phyloP scores from a whole-genome alignment of 2,888 invertebrate genomes.

The Tyria jacobaeae region DNA sequence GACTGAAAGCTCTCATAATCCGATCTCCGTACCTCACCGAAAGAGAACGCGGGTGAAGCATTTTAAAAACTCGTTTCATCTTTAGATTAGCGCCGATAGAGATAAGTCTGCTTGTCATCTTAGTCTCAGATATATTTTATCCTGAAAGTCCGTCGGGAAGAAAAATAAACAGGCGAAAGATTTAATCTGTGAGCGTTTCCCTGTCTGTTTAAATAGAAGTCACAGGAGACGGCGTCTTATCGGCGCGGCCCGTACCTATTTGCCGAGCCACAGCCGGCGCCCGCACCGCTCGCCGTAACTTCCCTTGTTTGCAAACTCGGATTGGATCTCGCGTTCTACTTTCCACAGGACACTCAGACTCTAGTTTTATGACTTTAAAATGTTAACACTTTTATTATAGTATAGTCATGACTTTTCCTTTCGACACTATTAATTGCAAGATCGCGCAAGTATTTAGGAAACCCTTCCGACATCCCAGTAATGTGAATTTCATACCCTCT shows the following conservation, averaged over 20 bases:
- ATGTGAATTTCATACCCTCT: not conserved
- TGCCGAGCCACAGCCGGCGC: conserved; percentile 70
- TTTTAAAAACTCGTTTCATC: conserved; percentile 73
- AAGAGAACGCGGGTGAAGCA: conserved; percentile 62
- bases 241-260: conserved; percentile 77
- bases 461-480: not conserved
- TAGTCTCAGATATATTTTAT: conserved; percentile 71
- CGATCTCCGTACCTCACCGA: conserved; percentile 63
- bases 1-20: conserved; percentile 78
- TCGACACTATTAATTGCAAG: too few species aligned
- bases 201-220: conserved; percentile 83
- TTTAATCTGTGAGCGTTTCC: conserved; percentile 82
- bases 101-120: conserved; percentile 77
- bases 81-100: conserved; percentile 76
- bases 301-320: conserved; percentile 86
- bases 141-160: conserved; percentile 65
- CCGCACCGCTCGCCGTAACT: conserved; percentile 74
- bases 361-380: conserved; percentile 85
- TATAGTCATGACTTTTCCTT: conserved; percentile 65
- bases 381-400: conserved; percentile 69
- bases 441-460: not conserved
- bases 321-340: conserved; percentile 85
- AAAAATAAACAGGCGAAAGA: conserved; percentile 80
- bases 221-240: conserved; percentile 81
- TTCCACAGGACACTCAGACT: conserved; percentile 82